Evolutionary conservation across 2,888 invertebrate genomes (phyloP).

Genomic region (Ferdinandea cuprea): DNA sequence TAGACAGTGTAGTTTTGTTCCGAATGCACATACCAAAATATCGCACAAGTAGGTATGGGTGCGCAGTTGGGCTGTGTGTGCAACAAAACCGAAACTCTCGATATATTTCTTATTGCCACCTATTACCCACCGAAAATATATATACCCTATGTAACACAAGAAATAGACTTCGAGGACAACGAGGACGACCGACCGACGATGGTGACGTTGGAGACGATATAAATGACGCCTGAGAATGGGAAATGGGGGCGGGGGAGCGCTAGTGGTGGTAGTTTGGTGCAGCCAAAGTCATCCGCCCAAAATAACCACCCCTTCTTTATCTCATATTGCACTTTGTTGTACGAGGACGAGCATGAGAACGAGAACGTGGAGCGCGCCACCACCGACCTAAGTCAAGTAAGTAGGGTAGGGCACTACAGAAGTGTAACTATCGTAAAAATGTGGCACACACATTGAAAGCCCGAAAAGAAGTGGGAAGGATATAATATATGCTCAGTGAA

Average conservation of each 20-base stretch:
- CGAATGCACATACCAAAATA: conserved; percentile 64
- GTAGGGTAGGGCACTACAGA: conserved; percentile 1
- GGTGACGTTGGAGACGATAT: conserved; percentile 37
- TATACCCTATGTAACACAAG: conserved; percentile 53
- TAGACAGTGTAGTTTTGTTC: conserved; percentile 55
- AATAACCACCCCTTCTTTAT: conserved; percentile 20
- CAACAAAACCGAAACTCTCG: conserved; percentile 27
- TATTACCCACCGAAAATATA: conserved; percentile 30
- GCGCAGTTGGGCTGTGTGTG: conserved; percentile 31
- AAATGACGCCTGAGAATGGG: conserved; percentile 27
- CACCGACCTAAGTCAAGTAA: conserved; percentile 35
- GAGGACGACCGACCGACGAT: conserved; percentile 27
- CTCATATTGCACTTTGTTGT: conserved; percentile 36
- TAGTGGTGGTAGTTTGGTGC: conserved; percentile 14
- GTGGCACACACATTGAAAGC: conserved; percentile 32
- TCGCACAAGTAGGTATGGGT: conserved; percentile 54
- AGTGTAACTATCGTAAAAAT: conserved; percentile 35
- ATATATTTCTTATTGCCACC: conserved; percentile 53
- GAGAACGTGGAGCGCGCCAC: conserved; percentile 2
- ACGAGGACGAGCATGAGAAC: too few species aligned
- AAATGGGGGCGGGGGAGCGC: too few species aligned
- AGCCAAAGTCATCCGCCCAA: conserved; percentile 33
- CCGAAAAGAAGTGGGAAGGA: neutral
- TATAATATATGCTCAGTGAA: conserved; percentile 2
- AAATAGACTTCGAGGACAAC: conserved; percentile 43